Conservation (phyloP, 2,888 invertebrate genomes). For the Tetanocera ferruginea region DNA sequence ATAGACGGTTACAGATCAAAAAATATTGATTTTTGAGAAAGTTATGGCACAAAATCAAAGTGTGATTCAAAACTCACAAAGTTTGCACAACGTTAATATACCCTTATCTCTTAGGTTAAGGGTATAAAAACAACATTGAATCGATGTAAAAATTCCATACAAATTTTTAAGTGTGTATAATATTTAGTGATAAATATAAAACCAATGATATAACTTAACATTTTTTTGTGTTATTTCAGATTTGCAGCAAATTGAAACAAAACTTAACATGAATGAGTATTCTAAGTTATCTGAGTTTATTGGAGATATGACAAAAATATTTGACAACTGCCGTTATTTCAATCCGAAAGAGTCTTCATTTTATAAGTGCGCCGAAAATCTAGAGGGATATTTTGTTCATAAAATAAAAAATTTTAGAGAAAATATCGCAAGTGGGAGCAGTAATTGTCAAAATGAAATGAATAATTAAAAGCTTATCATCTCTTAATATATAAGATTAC, state of each 20-base stretch:
- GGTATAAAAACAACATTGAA: no score
- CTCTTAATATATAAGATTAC: neutral
- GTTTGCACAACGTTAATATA: no score
- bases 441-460: neutral
- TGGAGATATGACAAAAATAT: slow-evolving; percentile 97
- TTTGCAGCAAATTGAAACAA: slow-evolving; percentile 90
- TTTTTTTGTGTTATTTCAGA: slow-evolving; percentile 74
- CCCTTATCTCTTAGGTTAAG: no score
- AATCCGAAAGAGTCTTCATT: slow-evolving; percentile 96
- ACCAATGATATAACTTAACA: neutral
- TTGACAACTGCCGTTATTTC: slow-evolving; percentile 98
- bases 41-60: no score
- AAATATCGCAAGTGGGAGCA: slow-evolving; percentile 75
- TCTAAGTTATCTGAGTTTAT: slow-evolving; percentile 93
- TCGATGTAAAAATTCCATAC: no score
- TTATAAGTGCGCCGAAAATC: slow-evolving; percentile 94
- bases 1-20: no score
- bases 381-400: slow-evolving; percentile 96
- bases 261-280: slow-evolving; percentile 86
- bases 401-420: slow-evolving; percentile 91
- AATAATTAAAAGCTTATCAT: neutral
- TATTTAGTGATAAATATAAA: no score
- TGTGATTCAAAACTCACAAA: no score
- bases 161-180: no score
- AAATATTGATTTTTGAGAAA: no score